Evolutionary conservation across 53 echinoderm and acorn worm species (phyloP).

Genomic region (Crossaster papposus): DNA sequence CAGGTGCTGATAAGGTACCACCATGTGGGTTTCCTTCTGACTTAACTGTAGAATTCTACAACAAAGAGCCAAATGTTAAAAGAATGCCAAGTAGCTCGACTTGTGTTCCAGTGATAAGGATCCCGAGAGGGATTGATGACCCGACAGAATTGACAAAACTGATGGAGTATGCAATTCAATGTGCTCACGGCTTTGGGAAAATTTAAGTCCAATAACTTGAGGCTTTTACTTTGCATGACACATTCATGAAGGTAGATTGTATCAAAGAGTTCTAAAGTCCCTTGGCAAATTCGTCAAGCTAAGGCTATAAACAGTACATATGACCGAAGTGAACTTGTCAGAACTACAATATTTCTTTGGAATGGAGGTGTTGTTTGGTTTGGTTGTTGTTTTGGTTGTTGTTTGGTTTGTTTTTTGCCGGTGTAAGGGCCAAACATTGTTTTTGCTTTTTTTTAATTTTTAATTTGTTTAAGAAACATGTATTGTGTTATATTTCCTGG

Average conservation of each 20-base stretch:
- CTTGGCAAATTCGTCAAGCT: constrained; percentile 20
- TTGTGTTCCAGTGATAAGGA: no score
- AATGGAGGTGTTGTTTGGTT: constrained; percentile 9
- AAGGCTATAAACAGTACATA: constrained; percentile 4
- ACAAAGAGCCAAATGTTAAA: no score
- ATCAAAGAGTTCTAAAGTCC: constrained; percentile 22
- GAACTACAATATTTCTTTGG: constrained; percentile 12
- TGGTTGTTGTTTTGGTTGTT: constrained; percentile 5
- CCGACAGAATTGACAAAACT: constrained; percentile 15
- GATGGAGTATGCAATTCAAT: constrained; percentile 30
- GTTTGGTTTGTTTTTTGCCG: background rate
- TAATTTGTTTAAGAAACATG: constrained; percentile 1
- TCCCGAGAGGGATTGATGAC: no score
- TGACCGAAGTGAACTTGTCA: constrained; percentile 11
- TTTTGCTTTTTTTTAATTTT: no score
- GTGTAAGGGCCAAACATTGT: no score
- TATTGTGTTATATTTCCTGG: constrained; percentile 27
- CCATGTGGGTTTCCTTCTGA: constrained; percentile 41
- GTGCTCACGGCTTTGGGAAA: constrained; percentile 30
- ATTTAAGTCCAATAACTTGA: constrained; percentile 19
- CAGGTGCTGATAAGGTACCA: constrained; percentile 20
- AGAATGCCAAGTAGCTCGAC: no score
- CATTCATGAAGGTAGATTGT: no score
- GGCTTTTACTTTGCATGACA: constrained; percentile 13
- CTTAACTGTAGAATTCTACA: no score